These are phyloP conservation scores for Diachasmimorpha longicaudata DNA, from an alignment of 1,140 invertebrate species.

Conservation along the genomic window DNA sequence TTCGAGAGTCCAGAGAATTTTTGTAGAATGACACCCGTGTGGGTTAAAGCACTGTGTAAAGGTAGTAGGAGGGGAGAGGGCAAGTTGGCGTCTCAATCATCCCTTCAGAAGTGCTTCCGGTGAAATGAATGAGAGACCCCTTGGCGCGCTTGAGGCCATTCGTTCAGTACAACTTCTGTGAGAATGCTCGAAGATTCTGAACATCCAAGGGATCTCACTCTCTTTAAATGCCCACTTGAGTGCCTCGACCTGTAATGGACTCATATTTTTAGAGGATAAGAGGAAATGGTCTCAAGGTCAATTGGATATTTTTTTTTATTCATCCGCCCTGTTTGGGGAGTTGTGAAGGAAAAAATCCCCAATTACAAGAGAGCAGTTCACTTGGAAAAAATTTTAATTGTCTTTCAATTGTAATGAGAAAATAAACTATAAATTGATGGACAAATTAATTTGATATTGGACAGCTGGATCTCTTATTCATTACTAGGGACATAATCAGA, in stretches of 20 bases:
- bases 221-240: constrained; percentile 50
- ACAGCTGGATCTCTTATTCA: too few relatives aligned
- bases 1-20: neutral
- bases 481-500: too few relatives aligned
- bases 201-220: neutral
- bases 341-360: neutral
- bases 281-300: neutral
- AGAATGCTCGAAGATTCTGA: constrained; percentile 21
- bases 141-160: constrained; percentile 28
- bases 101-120: constrained; percentile 51
- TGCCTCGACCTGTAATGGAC: constrained; percentile 34
- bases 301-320: neutral
- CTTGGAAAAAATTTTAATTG: too few relatives aligned
- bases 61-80: neutral
- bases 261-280: neutral
- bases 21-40: neutral
- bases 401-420: too few relatives aligned
- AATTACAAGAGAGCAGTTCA: too few relatives aligned
- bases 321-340: neutral
- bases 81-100: constrained; percentile 46
- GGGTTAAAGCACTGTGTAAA: neutral
- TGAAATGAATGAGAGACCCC: constrained; percentile 48
- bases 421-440: too few relatives aligned
- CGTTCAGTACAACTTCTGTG: constrained; percentile 21
- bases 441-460: too few relatives aligned